A percentile compares a stretch with the other conserved stretches of the same genome.
Evolutionary conservation across 2,888 invertebrate genomes (phyloP).

Genomic region (Oxystoma pomonae): DNA sequence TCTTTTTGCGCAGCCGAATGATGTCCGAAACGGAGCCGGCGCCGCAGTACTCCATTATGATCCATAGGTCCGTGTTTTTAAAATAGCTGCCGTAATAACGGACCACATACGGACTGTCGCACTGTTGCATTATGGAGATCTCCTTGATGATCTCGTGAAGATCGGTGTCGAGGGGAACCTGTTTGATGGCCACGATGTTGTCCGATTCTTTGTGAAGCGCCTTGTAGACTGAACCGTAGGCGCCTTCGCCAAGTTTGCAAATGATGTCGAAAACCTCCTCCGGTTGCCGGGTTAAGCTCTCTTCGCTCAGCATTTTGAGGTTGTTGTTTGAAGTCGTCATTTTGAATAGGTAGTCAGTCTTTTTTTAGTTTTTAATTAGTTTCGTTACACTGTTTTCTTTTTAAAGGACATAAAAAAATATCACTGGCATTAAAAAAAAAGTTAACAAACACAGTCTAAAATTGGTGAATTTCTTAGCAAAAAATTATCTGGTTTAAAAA

Average conservation of each 20-base stretch:
- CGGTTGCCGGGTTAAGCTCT: conserved; percentile 93
- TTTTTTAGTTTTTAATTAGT: no score
- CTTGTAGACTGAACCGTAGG: conserved; percentile 97
- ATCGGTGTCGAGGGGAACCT: conserved; percentile 98
- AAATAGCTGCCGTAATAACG: conserved; percentile 99
- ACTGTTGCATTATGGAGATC: conserved; percentile 99
- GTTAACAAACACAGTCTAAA: no score
- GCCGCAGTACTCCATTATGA: conserved; percentile 99
- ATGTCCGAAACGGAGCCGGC: conserved; percentile 99
- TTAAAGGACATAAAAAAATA: no score
- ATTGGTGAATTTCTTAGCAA: no score
- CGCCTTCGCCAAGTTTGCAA: conserved; percentile 97
- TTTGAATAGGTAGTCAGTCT: no score
- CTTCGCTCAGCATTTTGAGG: conserved; percentile 93
- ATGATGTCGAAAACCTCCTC: conserved; percentile 99
- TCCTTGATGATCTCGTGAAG: conserved; percentile 99
- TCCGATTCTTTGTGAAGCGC: conserved; percentile 98
- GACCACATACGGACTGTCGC: conserved; percentile 98
- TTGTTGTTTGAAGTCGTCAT: conserved; percentile 42
- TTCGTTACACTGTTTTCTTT: no score
- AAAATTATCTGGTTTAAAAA: no score
- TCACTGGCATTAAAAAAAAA: no score
- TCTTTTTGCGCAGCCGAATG: conserved; percentile 92
- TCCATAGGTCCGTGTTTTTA: conserved; percentile 98
- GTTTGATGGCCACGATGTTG: conserved; percentile 93